Percentiles rank a stretch among this genome's conserved stretches.
These are phyloP conservation scores for Datnioides undecimradiatus DNA, from an alignment of 2,113 vertebrate genomes.

Conservation along the genomic window DNA sequence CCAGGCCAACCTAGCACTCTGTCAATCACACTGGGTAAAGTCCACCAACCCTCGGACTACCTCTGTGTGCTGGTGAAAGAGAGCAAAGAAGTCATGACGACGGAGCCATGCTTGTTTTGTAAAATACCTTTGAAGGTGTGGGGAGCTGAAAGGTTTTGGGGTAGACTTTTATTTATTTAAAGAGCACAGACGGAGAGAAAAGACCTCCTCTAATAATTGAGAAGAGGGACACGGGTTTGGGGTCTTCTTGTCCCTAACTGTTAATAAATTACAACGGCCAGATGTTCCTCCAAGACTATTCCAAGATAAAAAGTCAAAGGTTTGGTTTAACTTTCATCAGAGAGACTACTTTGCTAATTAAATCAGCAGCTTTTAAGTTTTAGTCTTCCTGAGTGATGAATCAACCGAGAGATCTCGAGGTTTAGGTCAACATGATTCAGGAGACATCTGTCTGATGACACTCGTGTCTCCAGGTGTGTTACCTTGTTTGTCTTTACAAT, in stretches of 20 bases:
- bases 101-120: not conserved
- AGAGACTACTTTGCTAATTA: not conserved
- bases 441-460: not conserved
- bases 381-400: not conserved
- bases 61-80: conserved; percentile 13
- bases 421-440: not conserved
- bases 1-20: conserved; percentile 46
- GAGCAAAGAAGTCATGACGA: not conserved
- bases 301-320: not conserved
- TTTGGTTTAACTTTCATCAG: not conserved
- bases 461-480: not conserved
- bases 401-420: not conserved
- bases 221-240: not conserved
- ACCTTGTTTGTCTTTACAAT: not conserved
- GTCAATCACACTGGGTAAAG: conserved; percentile 57
- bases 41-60: not conserved
- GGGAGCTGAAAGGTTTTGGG: conserved; percentile 17
- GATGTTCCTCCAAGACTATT: not conserved
- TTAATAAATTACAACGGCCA: conserved; percentile 8
- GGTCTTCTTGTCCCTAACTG: not conserved
- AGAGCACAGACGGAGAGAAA: not conserved
- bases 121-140: conserved; percentile 26
- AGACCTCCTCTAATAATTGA: not conserved
- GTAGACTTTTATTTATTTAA: conserved; percentile 39
- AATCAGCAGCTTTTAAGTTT: not conserved